Evolutionary conservation across 2,888 invertebrate species (phyloP).

Genomic region (Pachydiplax longipennis): DNA sequence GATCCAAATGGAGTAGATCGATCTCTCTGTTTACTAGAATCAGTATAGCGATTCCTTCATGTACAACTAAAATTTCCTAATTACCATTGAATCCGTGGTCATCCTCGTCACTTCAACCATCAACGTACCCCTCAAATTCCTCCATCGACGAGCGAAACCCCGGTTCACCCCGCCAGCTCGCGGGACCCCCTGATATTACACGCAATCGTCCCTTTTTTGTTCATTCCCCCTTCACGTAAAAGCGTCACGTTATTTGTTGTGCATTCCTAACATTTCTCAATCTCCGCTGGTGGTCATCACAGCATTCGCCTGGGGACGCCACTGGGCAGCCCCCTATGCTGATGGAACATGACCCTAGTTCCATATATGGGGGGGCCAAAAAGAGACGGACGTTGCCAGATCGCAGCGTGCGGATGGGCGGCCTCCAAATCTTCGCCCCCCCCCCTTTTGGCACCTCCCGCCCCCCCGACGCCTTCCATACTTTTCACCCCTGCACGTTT

Average conservation of each 20-base stretch:
- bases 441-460: background rate
- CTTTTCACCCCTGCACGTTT: background rate
- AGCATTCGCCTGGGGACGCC: background rate
- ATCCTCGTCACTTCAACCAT: too few species aligned
- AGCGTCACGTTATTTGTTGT: background rate
- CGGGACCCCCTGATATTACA: too few species aligned
- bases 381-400: conserved; percentile 49
- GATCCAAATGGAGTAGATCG: too few species aligned
- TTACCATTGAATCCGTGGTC: too few species aligned
- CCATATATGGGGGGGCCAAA: conserved; percentile 50
- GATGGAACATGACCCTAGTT: conserved; percentile 50
- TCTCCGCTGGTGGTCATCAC: background rate
- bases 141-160: too few species aligned
- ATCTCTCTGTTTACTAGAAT: too few species aligned
- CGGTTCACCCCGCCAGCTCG: too few species aligned
- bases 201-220: too few species aligned
- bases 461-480: background rate
- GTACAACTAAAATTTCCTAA: too few species aligned
- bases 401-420: conserved; percentile 31
- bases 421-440: conserved; percentile 55
- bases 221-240: background rate
- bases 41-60: too few species aligned
- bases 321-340: background rate
- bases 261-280: background rate
- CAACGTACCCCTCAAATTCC: too few species aligned